A percentile compares a stretch with the other conserved stretches of the same genome.
Conservation (phyloP, 1,140 invertebrate genomes). For the Zaprionus taronus region DNA sequence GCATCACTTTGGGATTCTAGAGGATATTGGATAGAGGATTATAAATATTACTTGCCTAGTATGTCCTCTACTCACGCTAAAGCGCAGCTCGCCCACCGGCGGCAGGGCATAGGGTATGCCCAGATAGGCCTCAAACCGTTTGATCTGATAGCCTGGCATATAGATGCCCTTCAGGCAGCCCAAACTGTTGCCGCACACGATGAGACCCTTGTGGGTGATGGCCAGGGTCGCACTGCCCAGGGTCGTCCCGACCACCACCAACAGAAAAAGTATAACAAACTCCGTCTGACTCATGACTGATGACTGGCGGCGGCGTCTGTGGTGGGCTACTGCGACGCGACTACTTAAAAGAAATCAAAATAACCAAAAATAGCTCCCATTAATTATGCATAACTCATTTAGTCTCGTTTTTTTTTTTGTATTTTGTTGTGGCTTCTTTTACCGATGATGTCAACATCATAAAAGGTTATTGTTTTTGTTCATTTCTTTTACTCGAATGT, state of each 20-base stretch:
- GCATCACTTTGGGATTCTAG: slow-evolving; percentile 72
- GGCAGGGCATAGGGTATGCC: slow-evolving; percentile 81
- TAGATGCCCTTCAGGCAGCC: slow-evolving; percentile 68
- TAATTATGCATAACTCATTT: slow-evolving; percentile 50
- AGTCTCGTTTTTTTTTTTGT: neutral
- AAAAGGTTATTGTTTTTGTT: neutral
- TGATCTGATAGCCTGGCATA: slow-evolving; percentile 62
- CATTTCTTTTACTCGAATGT: neutral
- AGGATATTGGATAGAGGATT: neutral
- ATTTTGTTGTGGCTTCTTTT: slow-evolving; percentile 26
- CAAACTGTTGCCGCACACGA: slow-evolving; percentile 55
- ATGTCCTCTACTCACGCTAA: slow-evolving; percentile 58
- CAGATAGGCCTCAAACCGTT: slow-evolving; percentile 72
- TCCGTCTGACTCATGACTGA: slow-evolving; percentile 39
- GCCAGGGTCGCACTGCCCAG: slow-evolving; percentile 12
- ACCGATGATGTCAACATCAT: slow-evolving; percentile 43
- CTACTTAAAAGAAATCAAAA: slow-evolving; percentile 34
- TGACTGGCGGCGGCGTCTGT: slow-evolving; percentile 6
- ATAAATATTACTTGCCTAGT: too few relatives aligned
- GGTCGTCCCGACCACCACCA: neutral
- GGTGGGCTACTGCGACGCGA: slow-evolving; percentile 3
- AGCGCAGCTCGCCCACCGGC: slow-evolving; percentile 67
- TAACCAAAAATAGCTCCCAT: slow-evolving; percentile 29
- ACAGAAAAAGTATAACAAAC: slow-evolving; percentile 17
- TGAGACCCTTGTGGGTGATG: slow-evolving; percentile 27